phyloP scores from a whole-genome alignment of 37 sponge, comb jelly and placozoan species.

The Aplysina aerophoba region DNA sequence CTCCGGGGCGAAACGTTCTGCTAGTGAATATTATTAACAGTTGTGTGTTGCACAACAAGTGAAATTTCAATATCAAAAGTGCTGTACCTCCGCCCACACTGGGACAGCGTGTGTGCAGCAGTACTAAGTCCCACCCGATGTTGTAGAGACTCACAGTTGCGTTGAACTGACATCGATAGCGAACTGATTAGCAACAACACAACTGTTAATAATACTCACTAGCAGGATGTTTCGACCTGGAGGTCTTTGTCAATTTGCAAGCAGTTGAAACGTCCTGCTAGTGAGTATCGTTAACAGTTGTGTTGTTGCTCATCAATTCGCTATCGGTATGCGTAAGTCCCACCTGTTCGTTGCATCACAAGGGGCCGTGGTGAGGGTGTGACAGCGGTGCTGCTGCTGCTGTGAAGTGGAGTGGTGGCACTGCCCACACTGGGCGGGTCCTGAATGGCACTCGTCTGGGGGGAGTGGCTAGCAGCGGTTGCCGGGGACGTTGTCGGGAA shows the following conservation, averaged over 20 bases:
- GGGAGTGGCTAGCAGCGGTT: slow-evolving; percentile 34
- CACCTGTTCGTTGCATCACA: slow-evolving; percentile 14
- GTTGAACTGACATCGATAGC: too few relatives aligned
- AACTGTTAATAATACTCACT: too few relatives aligned
- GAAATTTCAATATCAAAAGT: not conserved
- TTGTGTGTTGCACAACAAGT: not conserved
- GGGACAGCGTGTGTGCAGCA: not conserved
- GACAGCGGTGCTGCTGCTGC: not conserved
- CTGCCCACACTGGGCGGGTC: slow-evolving; percentile 42
- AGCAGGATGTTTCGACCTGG: too few relatives aligned
- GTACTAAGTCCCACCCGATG: too few relatives aligned
- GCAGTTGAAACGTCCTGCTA: too few relatives aligned
- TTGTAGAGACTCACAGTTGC: too few relatives aligned
- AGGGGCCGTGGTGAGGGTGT: not conserved
- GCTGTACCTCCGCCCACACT: not conserved
- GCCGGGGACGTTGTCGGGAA: slow-evolving; percentile 58
- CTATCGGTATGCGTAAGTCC: not conserved
- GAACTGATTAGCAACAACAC: too few relatives aligned
- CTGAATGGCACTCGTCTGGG: not conserved
- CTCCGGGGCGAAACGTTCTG: not conserved
- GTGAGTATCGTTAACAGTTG: too few relatives aligned
- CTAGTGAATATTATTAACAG: not conserved
- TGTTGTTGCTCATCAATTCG: too few relatives aligned
- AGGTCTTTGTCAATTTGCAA: too few relatives aligned
- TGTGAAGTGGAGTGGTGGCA: slow-evolving; percentile 26